Percentiles rank a stretch among this genome's conserved stretches.
Conservation (phyloP, 2,113 vertebrate genomes). For the Rhipidura dahli region DNA sequence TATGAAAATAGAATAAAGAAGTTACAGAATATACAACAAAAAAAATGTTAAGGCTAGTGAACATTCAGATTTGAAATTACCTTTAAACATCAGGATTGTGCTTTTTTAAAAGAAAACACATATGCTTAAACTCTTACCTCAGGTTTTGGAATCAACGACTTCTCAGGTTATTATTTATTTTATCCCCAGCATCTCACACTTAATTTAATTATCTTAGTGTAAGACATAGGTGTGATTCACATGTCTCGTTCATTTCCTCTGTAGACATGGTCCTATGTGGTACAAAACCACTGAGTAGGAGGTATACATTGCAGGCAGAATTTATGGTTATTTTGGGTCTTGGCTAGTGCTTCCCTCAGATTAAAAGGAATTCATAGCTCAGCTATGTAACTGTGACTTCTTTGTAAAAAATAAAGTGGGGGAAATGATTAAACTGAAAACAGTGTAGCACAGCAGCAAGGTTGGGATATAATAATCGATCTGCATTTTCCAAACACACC, state of each 20-base stretch:
- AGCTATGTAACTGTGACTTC: neutral
- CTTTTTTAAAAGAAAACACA: neutral
- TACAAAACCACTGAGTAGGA: neutral
- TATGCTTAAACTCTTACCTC: neutral
- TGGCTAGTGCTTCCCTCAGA: neutral
- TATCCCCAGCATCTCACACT: neutral
- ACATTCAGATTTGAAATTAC: neutral
- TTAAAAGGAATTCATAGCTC: neutral
- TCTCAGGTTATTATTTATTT: neutral
- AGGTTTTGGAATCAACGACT: neutral
- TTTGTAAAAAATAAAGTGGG: neutral
- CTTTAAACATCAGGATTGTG: neutral
- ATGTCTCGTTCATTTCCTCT: neutral
- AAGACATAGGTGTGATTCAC: neutral
- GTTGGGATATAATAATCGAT: neutral
- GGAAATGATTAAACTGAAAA: neutral
- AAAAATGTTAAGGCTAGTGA: neutral
- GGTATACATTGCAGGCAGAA: neutral
- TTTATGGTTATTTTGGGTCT: neutral
- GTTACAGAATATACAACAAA: neutral
- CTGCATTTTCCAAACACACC: neutral
- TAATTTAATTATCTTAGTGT: neutral
- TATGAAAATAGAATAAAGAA: neutral
- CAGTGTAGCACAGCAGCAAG: neutral
- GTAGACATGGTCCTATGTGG: neutral